Evolutionary conservation across 2,113 vertebrate genomes (phyloP), one percentile per base, ranked within the genome.

Genomic region (Hippopotamus amphibius): DNA sequence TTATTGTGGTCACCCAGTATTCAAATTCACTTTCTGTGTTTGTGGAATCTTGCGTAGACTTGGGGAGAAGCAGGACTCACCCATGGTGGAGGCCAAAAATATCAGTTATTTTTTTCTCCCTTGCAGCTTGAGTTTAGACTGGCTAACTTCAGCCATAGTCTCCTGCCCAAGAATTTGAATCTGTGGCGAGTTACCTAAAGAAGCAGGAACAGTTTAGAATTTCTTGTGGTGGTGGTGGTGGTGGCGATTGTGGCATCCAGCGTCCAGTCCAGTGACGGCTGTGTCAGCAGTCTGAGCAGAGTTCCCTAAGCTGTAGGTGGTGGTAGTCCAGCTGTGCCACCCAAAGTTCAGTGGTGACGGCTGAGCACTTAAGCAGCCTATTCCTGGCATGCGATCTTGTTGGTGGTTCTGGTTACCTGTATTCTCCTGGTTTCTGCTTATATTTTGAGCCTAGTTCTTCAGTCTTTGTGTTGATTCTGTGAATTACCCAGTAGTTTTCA

Each of bases 371-470:
- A 80, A 59, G 16, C 37, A 10, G 11, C 11, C n/a, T 80, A 11
- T 80, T 90, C 41, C 41, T 48, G 24, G 14, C 50, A 14, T 12
- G 33, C 63, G 65, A 28, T 7, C 65, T 96, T 16, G 24, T 33
- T 10, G 37, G 57, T 46, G 28, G 13, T 59, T 93, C 90, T 84
- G 82, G 8, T 43, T 91, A 48, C 24, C 77, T 21, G 2, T 77
- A 26, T 72, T 85, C 50, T 80, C 59, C 43, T 83, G 61, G 28
- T 87, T 97, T 95, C 30, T 94, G 37, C 37, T 90, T 53, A 28
- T 57, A 83, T 95, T 96, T 82, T 92, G n/a, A 93, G 30, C n/a
- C 86, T 61, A 17, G 22, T 86, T 95, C 48, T 82, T 59, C 6
- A 88, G 19, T 2, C 7, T 63, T 12, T 43, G 21, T 86, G 48